Evolutionary conservation across 1,140 invertebrate species (phyloP).

Genomic region (Drosophila simulans): DNA sequence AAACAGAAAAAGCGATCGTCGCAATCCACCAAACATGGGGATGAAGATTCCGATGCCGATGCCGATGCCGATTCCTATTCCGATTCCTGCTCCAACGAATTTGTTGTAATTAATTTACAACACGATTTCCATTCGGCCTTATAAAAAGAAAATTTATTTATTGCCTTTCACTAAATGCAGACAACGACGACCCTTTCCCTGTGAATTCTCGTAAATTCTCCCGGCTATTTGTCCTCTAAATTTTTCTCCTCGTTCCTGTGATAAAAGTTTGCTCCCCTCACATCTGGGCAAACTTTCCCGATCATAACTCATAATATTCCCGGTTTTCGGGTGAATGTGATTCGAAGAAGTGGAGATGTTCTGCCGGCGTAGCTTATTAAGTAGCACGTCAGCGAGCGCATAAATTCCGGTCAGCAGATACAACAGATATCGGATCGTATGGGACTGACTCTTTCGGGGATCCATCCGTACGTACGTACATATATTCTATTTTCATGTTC

Average conservation of each 20-base stretch:
- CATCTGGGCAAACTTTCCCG: slow-evolving; percentile 8
- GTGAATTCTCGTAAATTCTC: slow-evolving; percentile 35
- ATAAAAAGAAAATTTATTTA: slow-evolving; percentile 75
- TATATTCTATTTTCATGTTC: slow-evolving; percentile 74
- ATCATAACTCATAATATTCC: slow-evolving; percentile 71
- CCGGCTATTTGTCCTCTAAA: slow-evolving; percentile 40
- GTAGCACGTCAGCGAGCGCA: slow-evolving; percentile 74
- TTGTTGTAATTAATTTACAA: slow-evolving; percentile 83
- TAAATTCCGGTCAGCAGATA: slow-evolving; percentile 68
- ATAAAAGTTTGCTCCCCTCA: slow-evolving; percentile 7
- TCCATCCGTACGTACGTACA: slow-evolving; percentile 4
- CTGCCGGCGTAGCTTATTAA: slow-evolving; percentile 64
- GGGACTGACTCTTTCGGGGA: slow-evolving; percentile 14
- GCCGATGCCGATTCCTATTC: too few relatives aligned
- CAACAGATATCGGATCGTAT: slow-evolving; percentile 25
- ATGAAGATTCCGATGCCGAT: not conserved
- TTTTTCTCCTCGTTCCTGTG: slow-evolving; percentile 23
- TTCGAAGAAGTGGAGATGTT: not conserved
- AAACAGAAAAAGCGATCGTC: slow-evolving; percentile 51
- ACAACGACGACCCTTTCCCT: slow-evolving; percentile 21
- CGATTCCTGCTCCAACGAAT: slow-evolving; percentile 52
- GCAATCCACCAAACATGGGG: slow-evolving; percentile 14
- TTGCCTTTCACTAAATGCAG: slow-evolving; percentile 48
- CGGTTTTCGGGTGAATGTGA: slow-evolving; percentile 15
- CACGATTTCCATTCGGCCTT: slow-evolving; percentile 60